A percentile compares a stretch with the other conserved stretches of the same genome.
These are phyloP conservation scores for Phenganax subtilis DNA, from an alignment of 92 coral and sea anemone species.

Conservation along the genomic window DNA sequence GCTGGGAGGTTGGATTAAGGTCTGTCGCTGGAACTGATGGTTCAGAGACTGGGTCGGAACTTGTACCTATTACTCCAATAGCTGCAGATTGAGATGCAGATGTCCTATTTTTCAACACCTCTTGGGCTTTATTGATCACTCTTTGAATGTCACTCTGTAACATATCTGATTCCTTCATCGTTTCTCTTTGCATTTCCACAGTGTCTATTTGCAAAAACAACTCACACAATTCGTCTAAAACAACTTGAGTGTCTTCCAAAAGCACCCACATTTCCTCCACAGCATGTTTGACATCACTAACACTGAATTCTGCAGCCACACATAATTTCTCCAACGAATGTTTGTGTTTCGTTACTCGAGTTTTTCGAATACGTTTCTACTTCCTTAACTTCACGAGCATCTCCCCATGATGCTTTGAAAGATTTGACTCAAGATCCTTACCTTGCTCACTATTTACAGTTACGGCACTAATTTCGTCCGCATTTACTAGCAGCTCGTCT, in stretches of 20 bases:
- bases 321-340: not conserved
- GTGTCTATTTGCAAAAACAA: not conserved
- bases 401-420: not conserved
- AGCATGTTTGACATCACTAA: not conserved
- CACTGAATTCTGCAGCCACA: not conserved
- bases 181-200: not conserved
- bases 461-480: not conserved
- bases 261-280: not conserved
- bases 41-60: no score
- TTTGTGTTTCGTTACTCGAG: not conserved
- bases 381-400: not conserved
- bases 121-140: not conserved
- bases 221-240: not conserved
- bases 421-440: not conserved
- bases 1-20: no score
- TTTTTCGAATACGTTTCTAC: constrained; percentile 5
- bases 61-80: no score
- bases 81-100: not conserved
- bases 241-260: not conserved
- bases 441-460: not conserved
- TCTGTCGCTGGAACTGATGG: no score
- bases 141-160: not conserved
- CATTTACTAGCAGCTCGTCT: not conserved
- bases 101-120: not conserved
- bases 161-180: not conserved